These are phyloP conservation scores for Ochlodes sylvanus DNA, from an alignment of 2,888 invertebrate genomes.

Conservation along the genomic window DNA sequence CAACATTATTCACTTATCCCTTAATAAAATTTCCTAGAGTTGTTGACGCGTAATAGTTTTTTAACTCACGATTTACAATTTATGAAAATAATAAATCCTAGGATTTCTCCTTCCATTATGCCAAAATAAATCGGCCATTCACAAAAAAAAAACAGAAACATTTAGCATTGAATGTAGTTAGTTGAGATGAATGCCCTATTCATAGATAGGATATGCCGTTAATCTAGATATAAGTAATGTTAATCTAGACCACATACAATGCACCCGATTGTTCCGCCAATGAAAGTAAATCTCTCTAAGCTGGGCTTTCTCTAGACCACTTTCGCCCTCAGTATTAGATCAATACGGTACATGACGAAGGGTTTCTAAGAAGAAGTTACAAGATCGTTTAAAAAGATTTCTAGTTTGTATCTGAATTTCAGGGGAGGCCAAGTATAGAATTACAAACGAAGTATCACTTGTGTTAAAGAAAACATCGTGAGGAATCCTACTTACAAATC, in stretches of 20 bases:
- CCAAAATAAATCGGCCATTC: not conserved
- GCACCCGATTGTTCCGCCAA: not conserved
- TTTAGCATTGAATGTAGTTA: not conserved
- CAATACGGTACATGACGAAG: no score
- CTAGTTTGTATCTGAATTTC: no score
- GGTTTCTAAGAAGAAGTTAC: not conserved
- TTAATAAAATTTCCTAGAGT: no score
- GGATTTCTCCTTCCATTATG: not conserved
- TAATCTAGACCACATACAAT: not conserved
- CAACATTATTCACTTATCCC: no score
- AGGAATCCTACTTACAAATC: no score
- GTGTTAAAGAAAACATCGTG: no score
- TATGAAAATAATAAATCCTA: not conserved
- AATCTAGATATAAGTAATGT: not conserved
- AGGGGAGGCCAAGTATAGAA: no score
- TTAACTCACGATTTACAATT: no score
- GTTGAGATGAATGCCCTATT: not conserved
- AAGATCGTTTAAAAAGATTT: no score
- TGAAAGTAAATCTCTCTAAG: constrained; percentile 7
- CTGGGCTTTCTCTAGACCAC: not conserved
- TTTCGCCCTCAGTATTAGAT: not conserved
- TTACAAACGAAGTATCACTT: no score
- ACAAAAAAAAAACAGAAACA: not conserved
- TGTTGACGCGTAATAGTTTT: no score
- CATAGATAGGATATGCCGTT: not conserved